Percentiles rank a stretch among this genome's conserved stretches.
Conservation (phyloP, 2,113 vertebrate genomes). For the Thermophis baileyi region DNA sequence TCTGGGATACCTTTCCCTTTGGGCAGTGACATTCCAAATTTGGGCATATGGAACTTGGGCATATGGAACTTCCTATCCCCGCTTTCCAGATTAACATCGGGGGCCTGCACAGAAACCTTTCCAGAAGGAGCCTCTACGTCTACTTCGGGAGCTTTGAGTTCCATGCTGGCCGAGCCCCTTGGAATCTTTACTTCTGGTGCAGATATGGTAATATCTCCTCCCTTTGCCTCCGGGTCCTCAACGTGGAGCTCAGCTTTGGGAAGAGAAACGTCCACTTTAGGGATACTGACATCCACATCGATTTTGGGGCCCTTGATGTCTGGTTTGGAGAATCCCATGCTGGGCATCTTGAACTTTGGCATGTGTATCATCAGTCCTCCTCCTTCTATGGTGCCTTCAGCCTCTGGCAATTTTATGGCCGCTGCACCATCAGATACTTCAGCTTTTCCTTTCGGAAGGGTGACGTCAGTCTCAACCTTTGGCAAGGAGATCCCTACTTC, state of each 20-base stretch:
- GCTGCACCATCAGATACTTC: rapidly evolving
- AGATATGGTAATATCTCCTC: no score
- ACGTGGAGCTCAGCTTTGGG: background rate
- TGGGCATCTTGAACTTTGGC: background rate
- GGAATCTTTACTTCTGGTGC: no score
- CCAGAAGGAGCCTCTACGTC: no score
- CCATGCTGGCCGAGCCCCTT: no score
- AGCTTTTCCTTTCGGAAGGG: background rate
- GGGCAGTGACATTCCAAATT: background rate
- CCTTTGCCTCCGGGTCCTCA: no score
- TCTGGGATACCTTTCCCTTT: background rate
- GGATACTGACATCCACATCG: background rate
- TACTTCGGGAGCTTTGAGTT: no score
- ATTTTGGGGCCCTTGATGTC: background rate
- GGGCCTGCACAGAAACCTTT: background rate
- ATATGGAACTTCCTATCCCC: background rate
- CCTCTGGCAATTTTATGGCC: rapidly evolving
- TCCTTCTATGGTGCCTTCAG: background rate
- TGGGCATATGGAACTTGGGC: background rate
- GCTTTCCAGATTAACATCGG: rapidly evolving
- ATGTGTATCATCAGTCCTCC: background rate
- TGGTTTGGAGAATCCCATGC: background rate
- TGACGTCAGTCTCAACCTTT: background rate
- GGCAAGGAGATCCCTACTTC: background rate
- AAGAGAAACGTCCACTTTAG: background rate